These are phyloP conservation scores for Cyprinodon diabolis DNA, from an alignment of 2,797 vertebrate genomes.

Conservation along the genomic window DNA sequence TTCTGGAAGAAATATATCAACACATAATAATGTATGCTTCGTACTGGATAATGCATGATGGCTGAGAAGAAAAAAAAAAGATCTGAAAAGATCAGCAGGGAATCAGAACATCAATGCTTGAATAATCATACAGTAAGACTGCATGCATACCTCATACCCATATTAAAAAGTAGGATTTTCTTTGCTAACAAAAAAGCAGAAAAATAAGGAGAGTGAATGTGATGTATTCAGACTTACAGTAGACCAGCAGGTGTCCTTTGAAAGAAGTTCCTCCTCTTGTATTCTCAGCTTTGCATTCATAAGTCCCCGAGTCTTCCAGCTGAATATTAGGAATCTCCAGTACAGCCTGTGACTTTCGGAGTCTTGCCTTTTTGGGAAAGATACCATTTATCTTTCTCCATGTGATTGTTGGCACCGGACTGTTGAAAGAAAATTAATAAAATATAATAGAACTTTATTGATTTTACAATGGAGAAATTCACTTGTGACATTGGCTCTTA, in stretches of 20 bases:
- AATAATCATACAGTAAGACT: slow-evolving; percentile 2
- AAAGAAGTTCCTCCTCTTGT: slow-evolving; percentile 91
- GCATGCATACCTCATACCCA: background rate
- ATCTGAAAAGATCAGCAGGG: slow-evolving; percentile 7
- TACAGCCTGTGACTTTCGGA: slow-evolving; percentile 95
- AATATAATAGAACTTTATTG: too few relatives aligned
- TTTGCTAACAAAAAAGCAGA: background rate
- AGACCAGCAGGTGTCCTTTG: slow-evolving; percentile 94
- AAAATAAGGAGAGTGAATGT: background rate
- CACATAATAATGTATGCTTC: slow-evolving; percentile 15
- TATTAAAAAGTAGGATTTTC: background rate
- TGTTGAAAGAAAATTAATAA: slow-evolving; percentile 56
- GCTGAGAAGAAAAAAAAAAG: slow-evolving; percentile 1
- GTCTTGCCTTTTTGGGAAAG: slow-evolving; percentile 92
- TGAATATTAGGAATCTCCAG: slow-evolving; percentile 96
- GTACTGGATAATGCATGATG: slow-evolving; percentile 15
- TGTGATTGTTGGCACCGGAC: slow-evolving; percentile 95
- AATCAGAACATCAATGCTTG: background rate
- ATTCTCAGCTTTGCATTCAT: slow-evolving; percentile 97
- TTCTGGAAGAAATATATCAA: slow-evolving; percentile 12
- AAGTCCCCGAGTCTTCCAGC: slow-evolving; percentile 91
- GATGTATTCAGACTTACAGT: slow-evolving; percentile 86
- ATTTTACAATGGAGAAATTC: too few relatives aligned
- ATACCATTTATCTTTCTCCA: slow-evolving; percentile 97
- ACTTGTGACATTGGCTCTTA: too few relatives aligned